Percentiles rank a stretch among this genome's conserved stretches.
These are phyloP conservation scores for Mesorhabditis belari DNA, from an alignment of 2,888 invertebrate species.

Conservation along the genomic window DNA sequence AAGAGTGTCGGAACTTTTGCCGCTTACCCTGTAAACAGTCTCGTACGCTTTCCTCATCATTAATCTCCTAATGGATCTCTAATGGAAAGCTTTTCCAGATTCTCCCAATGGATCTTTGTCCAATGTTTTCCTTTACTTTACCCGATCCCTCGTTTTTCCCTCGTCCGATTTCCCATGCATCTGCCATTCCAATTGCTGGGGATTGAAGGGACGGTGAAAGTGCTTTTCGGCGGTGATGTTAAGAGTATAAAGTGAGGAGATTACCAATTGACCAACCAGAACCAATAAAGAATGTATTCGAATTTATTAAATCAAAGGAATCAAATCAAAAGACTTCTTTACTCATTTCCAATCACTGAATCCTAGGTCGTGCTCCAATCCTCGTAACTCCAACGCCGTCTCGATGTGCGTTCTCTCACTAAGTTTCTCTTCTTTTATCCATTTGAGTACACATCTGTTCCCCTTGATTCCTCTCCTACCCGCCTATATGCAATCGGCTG, in stretches of 20 bases:
- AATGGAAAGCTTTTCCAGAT: constrained; percentile 66
- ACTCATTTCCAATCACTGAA: too few relatives aligned
- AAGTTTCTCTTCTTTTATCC: constrained; percentile 71
- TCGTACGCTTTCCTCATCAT: too few relatives aligned
- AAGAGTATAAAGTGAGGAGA: constrained; percentile 75
- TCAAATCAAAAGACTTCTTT: too few relatives aligned
- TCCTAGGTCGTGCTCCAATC: constrained; percentile 82
- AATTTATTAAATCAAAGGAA: too few relatives aligned
- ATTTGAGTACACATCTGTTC: constrained; percentile 96
- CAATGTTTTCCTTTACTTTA: constrained; percentile 76
- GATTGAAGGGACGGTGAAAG: constrained; percentile 92
- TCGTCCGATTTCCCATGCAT: constrained; percentile 96
- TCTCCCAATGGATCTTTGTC: constrained; percentile 68
- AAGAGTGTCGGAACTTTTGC: constrained; percentile 98
- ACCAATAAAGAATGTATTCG: too few relatives aligned
- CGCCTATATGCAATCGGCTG: constrained; percentile 95
- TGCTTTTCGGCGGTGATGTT: constrained; percentile 86
- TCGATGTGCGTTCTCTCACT: constrained; percentile 99
- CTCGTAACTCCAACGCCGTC: constrained; percentile 94
- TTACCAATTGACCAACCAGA: background rate
- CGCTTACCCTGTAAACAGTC: too few relatives aligned
- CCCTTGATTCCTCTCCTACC: constrained; percentile 97
- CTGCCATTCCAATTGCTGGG: constrained; percentile 92
- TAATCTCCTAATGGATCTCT: background rate
- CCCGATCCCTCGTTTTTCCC: constrained; percentile 92